These are phyloP conservation scores for Troglohyphantes excavatus DNA, from an alignment of 2,888 invertebrate species.

Conservation along the genomic window DNA sequence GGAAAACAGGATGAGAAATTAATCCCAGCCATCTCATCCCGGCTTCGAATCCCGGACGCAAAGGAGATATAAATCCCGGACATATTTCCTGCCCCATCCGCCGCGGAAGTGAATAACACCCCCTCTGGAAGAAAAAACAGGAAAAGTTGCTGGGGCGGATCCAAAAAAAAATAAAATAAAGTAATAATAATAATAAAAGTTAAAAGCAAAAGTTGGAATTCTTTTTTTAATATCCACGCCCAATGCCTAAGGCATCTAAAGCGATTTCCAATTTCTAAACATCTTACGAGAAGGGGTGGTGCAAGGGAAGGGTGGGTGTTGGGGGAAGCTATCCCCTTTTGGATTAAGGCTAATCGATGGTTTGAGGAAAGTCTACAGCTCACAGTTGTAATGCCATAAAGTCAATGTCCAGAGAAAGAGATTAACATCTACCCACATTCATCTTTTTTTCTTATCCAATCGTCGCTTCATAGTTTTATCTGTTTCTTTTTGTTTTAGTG, in stretches of 20 bases:
- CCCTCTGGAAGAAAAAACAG: slow-evolving; percentile 16
- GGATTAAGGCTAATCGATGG: slow-evolving; percentile 68
- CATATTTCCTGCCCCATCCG: slow-evolving; percentile 18
- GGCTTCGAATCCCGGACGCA: slow-evolving; percentile 16
- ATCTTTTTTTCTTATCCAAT: slow-evolving; percentile 54
- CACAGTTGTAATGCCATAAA: slow-evolving; percentile 54
- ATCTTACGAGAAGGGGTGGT: slow-evolving; percentile 27
- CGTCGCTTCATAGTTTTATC: background rate
- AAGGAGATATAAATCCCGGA: slow-evolving; percentile 52
- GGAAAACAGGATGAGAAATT: slow-evolving; percentile 48
- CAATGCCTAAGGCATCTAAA: slow-evolving; percentile 50
- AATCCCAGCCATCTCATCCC: slow-evolving; percentile 30
- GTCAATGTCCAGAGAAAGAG: slow-evolving; percentile 71
- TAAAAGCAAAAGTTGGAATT: slow-evolving; percentile 30
- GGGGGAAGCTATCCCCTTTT: slow-evolving; percentile 53
- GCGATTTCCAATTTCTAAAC: slow-evolving; percentile 66
- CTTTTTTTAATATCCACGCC: slow-evolving; percentile 49
- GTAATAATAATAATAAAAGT: slow-evolving; percentile 19
- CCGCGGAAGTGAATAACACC: slow-evolving; percentile 45
- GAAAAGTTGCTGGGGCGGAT: background rate
- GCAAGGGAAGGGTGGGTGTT: background rate
- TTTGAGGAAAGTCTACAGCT: slow-evolving; percentile 35
- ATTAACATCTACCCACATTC: slow-evolving; percentile 66
- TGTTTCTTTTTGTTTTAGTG: slow-evolving; percentile 2
- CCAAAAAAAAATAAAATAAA: background rate